A percentile compares a stretch with the other conserved stretches of the same genome.
phyloP scores from a whole-genome alignment of 1,140 invertebrate species.

The Arctopsyche grandis region DNA sequence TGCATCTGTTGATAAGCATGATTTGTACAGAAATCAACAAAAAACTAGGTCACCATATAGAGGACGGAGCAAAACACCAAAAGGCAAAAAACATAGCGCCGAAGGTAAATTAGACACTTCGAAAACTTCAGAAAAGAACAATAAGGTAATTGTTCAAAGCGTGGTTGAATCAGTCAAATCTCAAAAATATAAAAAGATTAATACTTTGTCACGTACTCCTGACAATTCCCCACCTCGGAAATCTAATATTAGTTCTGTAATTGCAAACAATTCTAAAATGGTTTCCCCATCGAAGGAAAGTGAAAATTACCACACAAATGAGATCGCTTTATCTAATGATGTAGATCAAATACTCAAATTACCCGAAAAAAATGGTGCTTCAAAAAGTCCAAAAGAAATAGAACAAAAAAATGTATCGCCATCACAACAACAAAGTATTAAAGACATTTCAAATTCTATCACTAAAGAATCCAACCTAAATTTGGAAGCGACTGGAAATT shows the following conservation, averaged over 20 bases:
- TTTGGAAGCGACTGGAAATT: conserved; percentile 53
- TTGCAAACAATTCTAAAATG: background rate
- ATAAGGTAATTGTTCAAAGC: conserved; percentile 33
- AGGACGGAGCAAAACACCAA: conserved; percentile 45
- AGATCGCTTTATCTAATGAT: background rate
- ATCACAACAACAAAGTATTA: background rate
- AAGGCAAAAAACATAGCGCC: conserved; percentile 28
- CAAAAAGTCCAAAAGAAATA: background rate
- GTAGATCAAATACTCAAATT: background rate
- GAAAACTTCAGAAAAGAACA: conserved; percentile 30
- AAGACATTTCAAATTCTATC: background rate
- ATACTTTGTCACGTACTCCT: conserved; percentile 46
- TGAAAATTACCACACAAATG: background rate
- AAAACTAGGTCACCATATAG: conserved; percentile 47
- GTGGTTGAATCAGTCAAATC: conserved; percentile 35
- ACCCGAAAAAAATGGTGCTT: background rate
- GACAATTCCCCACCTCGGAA: conserved; percentile 52
- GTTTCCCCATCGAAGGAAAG: background rate
- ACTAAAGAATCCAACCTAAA: background rate
- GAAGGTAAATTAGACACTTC: conserved; percentile 23
- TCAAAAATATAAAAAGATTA: conserved; percentile 45
- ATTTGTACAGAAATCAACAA: conserved; percentile 42
- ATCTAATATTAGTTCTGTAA: background rate
- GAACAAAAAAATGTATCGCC: background rate
- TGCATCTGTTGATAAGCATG: conserved; percentile 16